Conservation (phyloP, 2,888 invertebrate species). For the Helicoverpa assulta region DNA sequence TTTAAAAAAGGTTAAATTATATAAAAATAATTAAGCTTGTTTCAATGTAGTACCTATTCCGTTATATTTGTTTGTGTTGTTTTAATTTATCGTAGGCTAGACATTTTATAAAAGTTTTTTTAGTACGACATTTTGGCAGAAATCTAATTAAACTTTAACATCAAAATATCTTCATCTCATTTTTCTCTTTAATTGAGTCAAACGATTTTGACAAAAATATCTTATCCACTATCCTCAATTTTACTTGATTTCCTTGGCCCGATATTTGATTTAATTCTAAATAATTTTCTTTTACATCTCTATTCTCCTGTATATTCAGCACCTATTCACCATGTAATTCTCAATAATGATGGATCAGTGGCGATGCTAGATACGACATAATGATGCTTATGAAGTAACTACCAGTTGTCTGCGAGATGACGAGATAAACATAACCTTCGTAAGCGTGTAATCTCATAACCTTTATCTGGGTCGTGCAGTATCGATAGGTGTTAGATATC, state of each 20-base stretch:
- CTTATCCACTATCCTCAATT: background rate
- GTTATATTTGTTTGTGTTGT: too few relatives aligned
- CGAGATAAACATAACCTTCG: conserved; percentile 22
- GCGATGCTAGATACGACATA: conserved; percentile 41
- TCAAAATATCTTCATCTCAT: too few relatives aligned
- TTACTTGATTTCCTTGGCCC: conserved; percentile 17
- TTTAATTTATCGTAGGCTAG: too few relatives aligned
- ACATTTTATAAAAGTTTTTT: too few relatives aligned
- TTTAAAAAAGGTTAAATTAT: too few relatives aligned
- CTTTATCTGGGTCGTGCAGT: conserved; percentile 29
- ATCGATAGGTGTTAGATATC: background rate
- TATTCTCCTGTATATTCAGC: conserved; percentile 7
- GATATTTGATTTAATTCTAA: background rate
- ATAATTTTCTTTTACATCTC: background rate
- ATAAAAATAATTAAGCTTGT: too few relatives aligned
- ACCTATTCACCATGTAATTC: conserved; percentile 7
- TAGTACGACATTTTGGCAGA: too few relatives aligned
- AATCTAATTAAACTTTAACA: too few relatives aligned
- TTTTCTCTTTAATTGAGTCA: too few relatives aligned
- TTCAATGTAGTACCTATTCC: too few relatives aligned
- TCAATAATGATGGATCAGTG: conserved; percentile 41
- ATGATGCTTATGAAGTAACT: conserved; percentile 30
- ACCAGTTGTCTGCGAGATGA: conserved; percentile 7
- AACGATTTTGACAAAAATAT: too few relatives aligned
- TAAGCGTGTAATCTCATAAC: conserved; percentile 30